phyloP scores from a whole-genome alignment of 2,113 vertebrate genomes.

The Scytalopus superciliaris region DNA sequence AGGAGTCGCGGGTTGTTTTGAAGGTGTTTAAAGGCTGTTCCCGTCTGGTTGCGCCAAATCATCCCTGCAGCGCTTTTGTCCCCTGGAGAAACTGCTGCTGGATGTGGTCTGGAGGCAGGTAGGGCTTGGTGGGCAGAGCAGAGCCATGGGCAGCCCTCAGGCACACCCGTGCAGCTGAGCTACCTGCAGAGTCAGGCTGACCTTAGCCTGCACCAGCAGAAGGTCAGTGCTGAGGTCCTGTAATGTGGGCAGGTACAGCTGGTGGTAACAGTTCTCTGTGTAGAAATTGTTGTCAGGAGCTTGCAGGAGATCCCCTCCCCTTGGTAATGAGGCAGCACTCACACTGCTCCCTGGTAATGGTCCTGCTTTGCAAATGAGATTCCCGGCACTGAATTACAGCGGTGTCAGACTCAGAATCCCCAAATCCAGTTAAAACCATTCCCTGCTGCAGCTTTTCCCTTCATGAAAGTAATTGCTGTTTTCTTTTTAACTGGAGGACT shows the following conservation, averaged over 20 bases:
- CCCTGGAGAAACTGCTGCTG: background rate
- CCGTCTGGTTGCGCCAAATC: background rate
- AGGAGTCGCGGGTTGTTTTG: fast-evolving
- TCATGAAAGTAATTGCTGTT: background rate
- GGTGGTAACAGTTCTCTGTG: background rate
- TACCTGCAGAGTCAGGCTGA: background rate
- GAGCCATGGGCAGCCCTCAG: background rate
- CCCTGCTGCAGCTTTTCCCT: background rate
- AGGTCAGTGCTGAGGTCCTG: background rate
- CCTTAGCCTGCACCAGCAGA: background rate
- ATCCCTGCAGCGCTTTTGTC: background rate
- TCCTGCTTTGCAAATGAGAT: background rate
- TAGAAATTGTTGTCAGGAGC: background rate
- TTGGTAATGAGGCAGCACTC: background rate
- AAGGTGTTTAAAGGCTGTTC: background rate
- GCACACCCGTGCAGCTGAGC: fast-evolving
- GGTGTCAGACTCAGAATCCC: background rate
- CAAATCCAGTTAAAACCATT: background rate
- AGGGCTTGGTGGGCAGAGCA: background rate
- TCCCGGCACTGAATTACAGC: background rate
- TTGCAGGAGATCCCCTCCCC: background rate
- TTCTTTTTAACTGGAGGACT: background rate
- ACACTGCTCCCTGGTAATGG: background rate
- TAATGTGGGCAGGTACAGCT: background rate
- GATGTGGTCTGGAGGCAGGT: background rate